phyloP scores from a whole-genome alignment of 1,140 invertebrate genomes.

The Drosophila jambulina region DNA sequence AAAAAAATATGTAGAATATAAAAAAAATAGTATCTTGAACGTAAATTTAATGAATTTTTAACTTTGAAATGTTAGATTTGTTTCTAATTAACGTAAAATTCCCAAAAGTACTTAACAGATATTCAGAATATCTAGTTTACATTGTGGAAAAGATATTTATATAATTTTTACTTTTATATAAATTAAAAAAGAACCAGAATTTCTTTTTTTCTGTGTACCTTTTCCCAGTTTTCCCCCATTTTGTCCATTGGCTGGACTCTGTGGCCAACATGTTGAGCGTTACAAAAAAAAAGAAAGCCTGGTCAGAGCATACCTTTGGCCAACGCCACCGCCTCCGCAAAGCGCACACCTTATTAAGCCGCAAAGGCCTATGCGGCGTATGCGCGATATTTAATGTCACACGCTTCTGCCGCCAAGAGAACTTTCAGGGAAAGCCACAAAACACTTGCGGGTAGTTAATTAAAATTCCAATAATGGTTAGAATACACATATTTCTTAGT shows the following conservation, averaged over 20 bases:
- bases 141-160: background rate
- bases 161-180: background rate
- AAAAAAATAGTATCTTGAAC: too few relatives aligned
- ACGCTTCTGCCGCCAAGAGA: background rate
- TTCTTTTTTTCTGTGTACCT: background rate
- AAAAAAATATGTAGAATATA: too few relatives aligned
- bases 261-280: conserved; percentile 52
- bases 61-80: background rate
- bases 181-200: too few relatives aligned
- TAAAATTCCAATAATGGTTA: background rate
- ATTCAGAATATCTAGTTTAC: too few relatives aligned
- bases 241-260: conserved; percentile 5
- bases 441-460: background rate
- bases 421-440: background rate
- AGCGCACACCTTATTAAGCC: conserved; percentile 44
- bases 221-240: background rate
- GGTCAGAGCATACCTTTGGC: conserved; percentile 34
- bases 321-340: conserved; percentile 8
- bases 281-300: conserved; percentile 58
- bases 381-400: conserved; percentile 56
- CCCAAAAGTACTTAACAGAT: too few relatives aligned
- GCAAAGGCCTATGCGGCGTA: conserved; percentile 53
- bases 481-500: background rate
- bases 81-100: background rate
- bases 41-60: background rate